Percentiles rank a stretch among this genome's conserved stretches.
phyloP scores from a whole-genome alignment of 2,888 invertebrate genomes.

The Tetranychus truncatus region DNA sequence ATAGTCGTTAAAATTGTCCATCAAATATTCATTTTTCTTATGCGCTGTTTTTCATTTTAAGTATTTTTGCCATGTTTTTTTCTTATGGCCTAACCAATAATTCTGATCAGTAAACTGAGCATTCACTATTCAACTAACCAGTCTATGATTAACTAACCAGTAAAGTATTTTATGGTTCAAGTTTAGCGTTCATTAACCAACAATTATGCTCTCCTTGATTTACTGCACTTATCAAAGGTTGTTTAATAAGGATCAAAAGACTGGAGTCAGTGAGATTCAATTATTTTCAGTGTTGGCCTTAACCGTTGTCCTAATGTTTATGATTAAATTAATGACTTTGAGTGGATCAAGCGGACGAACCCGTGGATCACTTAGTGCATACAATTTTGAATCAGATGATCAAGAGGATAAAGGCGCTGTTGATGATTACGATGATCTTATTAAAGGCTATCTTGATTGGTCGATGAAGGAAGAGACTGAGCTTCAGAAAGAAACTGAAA shows the following conservation, averaged over 20 bases:
- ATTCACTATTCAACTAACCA: too few relatives aligned
- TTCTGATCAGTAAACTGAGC: too few relatives aligned
- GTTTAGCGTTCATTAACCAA: too few relatives aligned
- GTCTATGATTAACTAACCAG: too few relatives aligned
- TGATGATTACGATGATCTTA: neutral
- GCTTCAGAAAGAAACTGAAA: too few relatives aligned
- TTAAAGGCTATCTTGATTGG: neutral
- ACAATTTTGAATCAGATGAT: neutral
- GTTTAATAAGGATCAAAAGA: neutral
- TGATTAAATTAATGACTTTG: neutral
- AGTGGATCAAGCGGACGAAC: neutral
- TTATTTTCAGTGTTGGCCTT: neutral
- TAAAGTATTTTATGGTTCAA: too few relatives aligned
- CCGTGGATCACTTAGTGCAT: neutral
- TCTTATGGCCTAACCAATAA: too few relatives aligned
- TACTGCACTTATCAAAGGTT: neutral
- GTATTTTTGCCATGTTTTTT: too few relatives aligned
- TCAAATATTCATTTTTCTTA: too few relatives aligned
- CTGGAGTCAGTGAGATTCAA: neutral
- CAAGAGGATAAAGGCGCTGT: neutral
- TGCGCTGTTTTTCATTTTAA: too few relatives aligned
- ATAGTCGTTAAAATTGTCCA: too few relatives aligned
- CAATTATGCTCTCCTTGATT: neutral
- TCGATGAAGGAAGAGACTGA: too few relatives aligned
- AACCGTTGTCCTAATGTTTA: neutral